Evolutionary conservation across 1,140 invertebrate genomes (phyloP).

Genomic region (Armadillidium nasatum): DNA sequence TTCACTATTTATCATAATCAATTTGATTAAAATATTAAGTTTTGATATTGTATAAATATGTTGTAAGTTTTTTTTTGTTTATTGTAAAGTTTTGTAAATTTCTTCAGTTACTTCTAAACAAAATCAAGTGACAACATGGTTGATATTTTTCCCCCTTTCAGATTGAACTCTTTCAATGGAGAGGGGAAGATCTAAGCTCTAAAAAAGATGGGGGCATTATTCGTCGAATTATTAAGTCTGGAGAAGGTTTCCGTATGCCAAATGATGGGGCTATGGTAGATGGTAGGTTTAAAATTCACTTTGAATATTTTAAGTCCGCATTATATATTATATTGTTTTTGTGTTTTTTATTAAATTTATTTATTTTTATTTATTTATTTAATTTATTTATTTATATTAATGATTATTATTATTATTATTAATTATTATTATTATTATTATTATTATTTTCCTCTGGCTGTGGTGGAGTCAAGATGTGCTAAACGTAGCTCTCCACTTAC

Average conservation of each 20-base stretch:
- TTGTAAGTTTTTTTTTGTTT: background rate
- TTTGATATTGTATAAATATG: background rate
- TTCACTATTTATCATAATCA: background rate
- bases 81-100: conserved; percentile 38
- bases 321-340: too few species aligned
- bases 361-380: too few species aligned
- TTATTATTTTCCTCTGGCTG: too few species aligned
- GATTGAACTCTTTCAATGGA: conserved; percentile 72
- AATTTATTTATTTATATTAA: too few species aligned
- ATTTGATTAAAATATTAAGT: background rate
- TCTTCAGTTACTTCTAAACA: conserved; percentile 13
- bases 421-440: too few species aligned
- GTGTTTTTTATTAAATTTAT: too few species aligned
- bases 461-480: too few species aligned
- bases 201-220: conserved; percentile 77
- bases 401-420: too few species aligned
- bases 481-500: too few species aligned
- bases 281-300: conserved; percentile 54
- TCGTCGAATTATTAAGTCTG: conserved; percentile 63
- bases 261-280: conserved; percentile 73
- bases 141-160: background rate
- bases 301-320: too few species aligned
- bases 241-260: conserved; percentile 65
- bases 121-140: too few species aligned
- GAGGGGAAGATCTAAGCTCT: conserved; percentile 78